A percentile compares a stretch with the other conserved stretches of the same genome.
phyloP scores from a whole-genome alignment of 2,113 vertebrate species.

The Willisornis vidua region DNA sequence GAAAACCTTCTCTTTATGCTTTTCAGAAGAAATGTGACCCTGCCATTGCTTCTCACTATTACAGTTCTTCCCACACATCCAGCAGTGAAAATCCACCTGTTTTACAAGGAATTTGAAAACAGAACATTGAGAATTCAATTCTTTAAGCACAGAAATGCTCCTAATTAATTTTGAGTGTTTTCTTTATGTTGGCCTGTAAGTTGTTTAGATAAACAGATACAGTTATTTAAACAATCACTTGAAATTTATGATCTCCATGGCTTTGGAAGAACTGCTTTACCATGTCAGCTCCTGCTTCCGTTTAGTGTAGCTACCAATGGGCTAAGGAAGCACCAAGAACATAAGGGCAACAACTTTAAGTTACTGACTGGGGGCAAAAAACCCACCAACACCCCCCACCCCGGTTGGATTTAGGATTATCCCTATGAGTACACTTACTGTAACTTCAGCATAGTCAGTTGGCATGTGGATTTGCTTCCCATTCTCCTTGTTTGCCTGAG shows the following conservation, averaged over 20 bases:
- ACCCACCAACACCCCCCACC: not conserved
- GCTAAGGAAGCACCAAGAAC: not conserved
- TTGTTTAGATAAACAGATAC: not conserved
- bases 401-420: not conserved
- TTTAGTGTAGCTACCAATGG: not conserved
- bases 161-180: not conserved
- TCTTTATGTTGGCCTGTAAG: not conserved
- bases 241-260: not conserved
- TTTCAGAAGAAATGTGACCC: constrained; percentile 97
- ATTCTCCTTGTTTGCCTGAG: constrained; percentile 83
- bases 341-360: not conserved
- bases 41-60: constrained; percentile 99
- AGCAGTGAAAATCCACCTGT: constrained; percentile 96
- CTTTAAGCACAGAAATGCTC: not conserved
- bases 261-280: not conserved
- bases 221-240: not conserved
- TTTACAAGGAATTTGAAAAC: not conserved
- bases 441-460: constrained; percentile 95
- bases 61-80: constrained; percentile 98
- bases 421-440: constrained; percentile 79
- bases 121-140: not conserved
- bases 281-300: not conserved
- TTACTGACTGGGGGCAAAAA: not conserved
- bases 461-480: constrained; percentile 98
- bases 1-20: constrained; percentile 97